Conservation (phyloP, 2,113 vertebrate species). For the Nematolebias whitei region DNA sequence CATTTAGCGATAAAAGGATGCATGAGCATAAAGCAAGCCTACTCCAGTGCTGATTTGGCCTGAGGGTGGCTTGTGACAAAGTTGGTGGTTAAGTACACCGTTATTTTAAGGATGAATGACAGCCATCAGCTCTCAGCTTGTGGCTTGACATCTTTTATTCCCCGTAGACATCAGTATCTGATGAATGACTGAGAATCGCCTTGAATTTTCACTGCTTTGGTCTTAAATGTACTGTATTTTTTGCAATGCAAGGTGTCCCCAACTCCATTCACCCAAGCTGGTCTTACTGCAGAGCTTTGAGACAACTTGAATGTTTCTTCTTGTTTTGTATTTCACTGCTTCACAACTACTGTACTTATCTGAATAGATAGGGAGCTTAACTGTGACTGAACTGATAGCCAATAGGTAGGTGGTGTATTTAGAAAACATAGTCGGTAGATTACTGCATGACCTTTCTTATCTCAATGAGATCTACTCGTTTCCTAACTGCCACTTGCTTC, state of each 20-base stretch:
- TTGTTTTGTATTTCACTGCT: conserved; percentile 58
- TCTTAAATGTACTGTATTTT: conserved; percentile 72
- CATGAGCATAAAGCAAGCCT: conserved; percentile 46
- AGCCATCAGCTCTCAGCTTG: conserved; percentile 64
- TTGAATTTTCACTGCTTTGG: conserved; percentile 74
- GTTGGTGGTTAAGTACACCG: conserved; percentile 54
- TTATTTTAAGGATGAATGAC: conserved; percentile 72
- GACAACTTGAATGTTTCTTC: conserved; percentile 78
- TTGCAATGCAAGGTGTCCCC: conserved; percentile 68
- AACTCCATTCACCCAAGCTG: conserved; percentile 68
- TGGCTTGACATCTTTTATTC: conserved; percentile 71
- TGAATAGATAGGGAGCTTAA: conserved; percentile 57
- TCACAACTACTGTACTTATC: conserved; percentile 45
- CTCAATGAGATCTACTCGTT: conserved; percentile 63
- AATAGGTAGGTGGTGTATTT: conserved; percentile 62
- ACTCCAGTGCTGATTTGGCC: conserved; percentile 34
- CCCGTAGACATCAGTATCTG: conserved; percentile 76
- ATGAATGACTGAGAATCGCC: conserved; percentile 77
- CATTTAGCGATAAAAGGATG: conserved; percentile 51
- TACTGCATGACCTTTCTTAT: conserved; percentile 71
- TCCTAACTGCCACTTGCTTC: conserved; percentile 73
- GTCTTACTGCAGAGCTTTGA: conserved; percentile 76
- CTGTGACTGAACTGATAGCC: conserved; percentile 64
- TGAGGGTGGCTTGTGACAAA: conserved; percentile 49
- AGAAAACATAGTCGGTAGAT: conserved; percentile 60